phyloP scores from a whole-genome alignment of 2,113 vertebrate species.

The Podocnemis expansa region DNA sequence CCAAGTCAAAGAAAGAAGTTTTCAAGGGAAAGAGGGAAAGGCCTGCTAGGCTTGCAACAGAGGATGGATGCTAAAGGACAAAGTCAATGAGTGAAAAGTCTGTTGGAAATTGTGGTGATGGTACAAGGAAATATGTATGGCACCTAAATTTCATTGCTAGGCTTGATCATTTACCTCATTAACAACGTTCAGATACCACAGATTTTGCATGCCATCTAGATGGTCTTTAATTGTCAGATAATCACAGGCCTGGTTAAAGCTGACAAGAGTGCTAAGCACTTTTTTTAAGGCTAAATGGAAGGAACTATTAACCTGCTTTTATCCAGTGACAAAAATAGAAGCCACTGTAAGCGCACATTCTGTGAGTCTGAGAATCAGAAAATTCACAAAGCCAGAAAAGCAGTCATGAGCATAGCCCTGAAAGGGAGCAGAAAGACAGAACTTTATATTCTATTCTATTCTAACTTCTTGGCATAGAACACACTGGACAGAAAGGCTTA shows the following conservation, averaged over 20 bases:
- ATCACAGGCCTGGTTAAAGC: neutral
- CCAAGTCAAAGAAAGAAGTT: neutral
- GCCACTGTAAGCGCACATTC: neutral
- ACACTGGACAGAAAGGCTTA: neutral
- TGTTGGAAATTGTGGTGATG: neutral
- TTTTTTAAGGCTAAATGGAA: neutral
- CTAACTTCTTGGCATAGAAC: fast-evolving
- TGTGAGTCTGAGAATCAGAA: neutral
- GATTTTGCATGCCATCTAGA: neutral
- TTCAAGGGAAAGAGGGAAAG: neutral
- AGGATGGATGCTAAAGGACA: neutral
- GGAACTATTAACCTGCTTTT: too few species aligned
- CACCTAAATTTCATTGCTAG: neutral
- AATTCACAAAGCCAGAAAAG: neutral
- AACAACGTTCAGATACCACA: neutral
- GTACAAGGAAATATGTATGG: neutral
- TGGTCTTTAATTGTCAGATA: neutral
- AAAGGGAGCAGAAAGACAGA: neutral
- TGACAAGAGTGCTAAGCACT: neutral
- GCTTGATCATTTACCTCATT: neutral
- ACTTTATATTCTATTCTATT: too few species aligned
- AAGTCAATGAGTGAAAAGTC: neutral
- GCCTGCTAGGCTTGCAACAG: neutral
- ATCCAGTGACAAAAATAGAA: neutral
- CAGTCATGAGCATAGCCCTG: neutral